phyloP scores from a whole-genome alignment of 2,113 vertebrate species.

The Microcebus tavaratra region DNA sequence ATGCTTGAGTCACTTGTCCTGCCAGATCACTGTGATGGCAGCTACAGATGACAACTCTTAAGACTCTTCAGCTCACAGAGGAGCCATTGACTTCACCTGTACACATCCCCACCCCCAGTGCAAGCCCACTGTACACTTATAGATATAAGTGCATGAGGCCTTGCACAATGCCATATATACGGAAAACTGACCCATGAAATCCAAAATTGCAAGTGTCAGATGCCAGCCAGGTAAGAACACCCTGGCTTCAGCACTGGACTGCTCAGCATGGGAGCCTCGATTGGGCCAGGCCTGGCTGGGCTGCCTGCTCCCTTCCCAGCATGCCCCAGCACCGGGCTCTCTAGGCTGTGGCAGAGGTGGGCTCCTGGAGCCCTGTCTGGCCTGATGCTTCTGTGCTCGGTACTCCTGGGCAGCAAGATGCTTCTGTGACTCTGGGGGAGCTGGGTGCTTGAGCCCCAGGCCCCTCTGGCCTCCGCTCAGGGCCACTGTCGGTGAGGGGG shows the following conservation, averaged over 20 bases:
- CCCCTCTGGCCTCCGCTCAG: slow-evolving; percentile 59
- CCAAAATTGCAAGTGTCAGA: slow-evolving; percentile 72
- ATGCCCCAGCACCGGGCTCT: slow-evolving; percentile 30
- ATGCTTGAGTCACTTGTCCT: slow-evolving; percentile 3
- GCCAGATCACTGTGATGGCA: slow-evolving; percentile 20
- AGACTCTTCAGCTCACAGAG: slow-evolving; percentile 27
- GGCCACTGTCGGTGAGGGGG: background rate
- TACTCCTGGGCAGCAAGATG: slow-evolving; percentile 36
- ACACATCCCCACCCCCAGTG: background rate
- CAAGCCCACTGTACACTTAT: slow-evolving; percentile 56
- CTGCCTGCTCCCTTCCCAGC: slow-evolving; percentile 59
- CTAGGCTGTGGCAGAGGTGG: slow-evolving; percentile 67
- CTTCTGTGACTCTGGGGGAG: slow-evolving; percentile 61
- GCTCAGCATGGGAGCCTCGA: slow-evolving; percentile 45
- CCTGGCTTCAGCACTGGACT: background rate
- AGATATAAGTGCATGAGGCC: slow-evolving; percentile 69
- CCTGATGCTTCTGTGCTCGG: slow-evolving; percentile 68
- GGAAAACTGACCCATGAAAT: slow-evolving; percentile 75
- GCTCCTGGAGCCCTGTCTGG: slow-evolving; percentile 71
- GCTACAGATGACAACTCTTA: slow-evolving; percentile 31
- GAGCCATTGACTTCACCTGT: slow-evolving; percentile 43
- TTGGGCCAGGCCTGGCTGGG: slow-evolving; percentile 48
- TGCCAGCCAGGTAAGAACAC: slow-evolving; percentile 60
- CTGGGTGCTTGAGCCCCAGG: background rate
- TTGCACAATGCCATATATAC: slow-evolving; percentile 72